These are phyloP conservation scores for Girardia tigrina DNA, from an alignment of 2,888 invertebrate genomes.

Conservation along the genomic window DNA sequence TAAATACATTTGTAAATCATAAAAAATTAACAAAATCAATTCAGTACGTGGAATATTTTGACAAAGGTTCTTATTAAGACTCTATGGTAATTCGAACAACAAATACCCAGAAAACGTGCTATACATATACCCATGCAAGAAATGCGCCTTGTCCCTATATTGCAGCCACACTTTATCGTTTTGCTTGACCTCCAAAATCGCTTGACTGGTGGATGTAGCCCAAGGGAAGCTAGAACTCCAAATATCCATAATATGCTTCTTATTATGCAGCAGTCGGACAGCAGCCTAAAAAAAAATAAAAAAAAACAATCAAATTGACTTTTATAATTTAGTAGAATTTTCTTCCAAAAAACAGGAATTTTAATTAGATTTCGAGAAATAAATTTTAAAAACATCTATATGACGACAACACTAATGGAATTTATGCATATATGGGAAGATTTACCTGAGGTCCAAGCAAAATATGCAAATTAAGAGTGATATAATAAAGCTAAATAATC, in stretches of 20 bases:
- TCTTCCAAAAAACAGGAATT: background rate
- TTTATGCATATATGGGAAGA: background rate
- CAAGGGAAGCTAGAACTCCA: conserved; percentile 31
- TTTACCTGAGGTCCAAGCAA: background rate
- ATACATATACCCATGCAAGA: conserved; percentile 34
- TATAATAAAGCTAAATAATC: background rate
- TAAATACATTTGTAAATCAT: too few species aligned
- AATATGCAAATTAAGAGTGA: conserved; percentile 23
- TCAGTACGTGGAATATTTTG: too few species aligned
- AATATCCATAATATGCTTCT: conserved; percentile 30
- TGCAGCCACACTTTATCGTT: conserved; percentile 28
- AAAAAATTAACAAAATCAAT: too few species aligned
- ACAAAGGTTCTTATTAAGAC: too few species aligned
- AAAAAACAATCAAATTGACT: background rate
- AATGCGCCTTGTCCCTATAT: conserved; percentile 25
- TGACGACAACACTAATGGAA: background rate
- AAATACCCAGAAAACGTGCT: conserved; percentile 33
- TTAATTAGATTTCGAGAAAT: background rate
- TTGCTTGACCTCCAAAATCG: conserved; percentile 16
- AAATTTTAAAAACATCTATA: background rate
- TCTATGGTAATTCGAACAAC: conserved; percentile 25
- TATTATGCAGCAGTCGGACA: conserved; percentile 27
- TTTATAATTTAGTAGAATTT: background rate
- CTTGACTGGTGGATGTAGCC: conserved; percentile 30
- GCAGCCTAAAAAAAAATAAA: conserved; percentile 10